Percentiles rank a stretch among this genome's conserved stretches.
Conservation (phyloP, 2,797 vertebrate species). For the Cottoperca gobio region DNA sequence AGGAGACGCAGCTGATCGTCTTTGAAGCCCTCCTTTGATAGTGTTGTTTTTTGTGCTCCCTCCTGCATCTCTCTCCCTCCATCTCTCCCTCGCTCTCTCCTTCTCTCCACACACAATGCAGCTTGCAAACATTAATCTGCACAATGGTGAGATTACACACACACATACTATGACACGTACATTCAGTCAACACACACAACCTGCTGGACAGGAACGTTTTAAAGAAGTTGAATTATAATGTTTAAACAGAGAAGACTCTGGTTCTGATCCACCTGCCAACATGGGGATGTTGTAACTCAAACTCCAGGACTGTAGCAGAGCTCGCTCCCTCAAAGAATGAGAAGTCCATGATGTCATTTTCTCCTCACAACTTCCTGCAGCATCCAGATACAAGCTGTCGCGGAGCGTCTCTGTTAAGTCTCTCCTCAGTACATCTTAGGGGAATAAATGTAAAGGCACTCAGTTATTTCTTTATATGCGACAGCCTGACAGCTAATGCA, state of each 20-base stretch:
- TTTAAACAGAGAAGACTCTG: slow-evolving; percentile 13
- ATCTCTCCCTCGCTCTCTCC: slow-evolving; percentile 56
- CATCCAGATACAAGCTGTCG: slow-evolving; percentile 58
- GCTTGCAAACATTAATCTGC: slow-evolving; percentile 63
- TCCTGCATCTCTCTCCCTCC: slow-evolving; percentile 73
- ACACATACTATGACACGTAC: neutral
- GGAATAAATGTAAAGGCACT: slow-evolving; percentile 58
- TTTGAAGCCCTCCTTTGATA: slow-evolving; percentile 99
- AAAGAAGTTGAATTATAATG: too few relatives aligned
- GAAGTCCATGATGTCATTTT: slow-evolving; percentile 58
- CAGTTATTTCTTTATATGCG: slow-evolving; percentile 44
- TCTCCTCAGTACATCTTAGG: slow-evolving; percentile 43
- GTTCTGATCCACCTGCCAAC: slow-evolving; percentile 47
- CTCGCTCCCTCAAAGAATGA: slow-evolving; percentile 35
- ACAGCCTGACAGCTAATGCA: slow-evolving; percentile 55
- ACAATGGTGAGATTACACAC: slow-evolving; percentile 51
- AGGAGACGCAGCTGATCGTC: slow-evolving; percentile 92
- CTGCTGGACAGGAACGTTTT: slow-evolving; percentile 5
- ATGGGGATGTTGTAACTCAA: slow-evolving; percentile 39
- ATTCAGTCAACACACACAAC: slow-evolving; percentile 15
- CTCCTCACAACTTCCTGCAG: slow-evolving; percentile 49
- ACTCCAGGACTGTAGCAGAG: slow-evolving; percentile 23
- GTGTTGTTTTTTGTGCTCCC: slow-evolving; percentile 85
- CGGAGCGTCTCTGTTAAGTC: slow-evolving; percentile 60
- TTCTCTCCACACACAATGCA: slow-evolving; percentile 66